These are phyloP conservation scores for Scophthalmus maximus DNA, from an alignment of 2,113 vertebrate species.

Conservation along the genomic window DNA sequence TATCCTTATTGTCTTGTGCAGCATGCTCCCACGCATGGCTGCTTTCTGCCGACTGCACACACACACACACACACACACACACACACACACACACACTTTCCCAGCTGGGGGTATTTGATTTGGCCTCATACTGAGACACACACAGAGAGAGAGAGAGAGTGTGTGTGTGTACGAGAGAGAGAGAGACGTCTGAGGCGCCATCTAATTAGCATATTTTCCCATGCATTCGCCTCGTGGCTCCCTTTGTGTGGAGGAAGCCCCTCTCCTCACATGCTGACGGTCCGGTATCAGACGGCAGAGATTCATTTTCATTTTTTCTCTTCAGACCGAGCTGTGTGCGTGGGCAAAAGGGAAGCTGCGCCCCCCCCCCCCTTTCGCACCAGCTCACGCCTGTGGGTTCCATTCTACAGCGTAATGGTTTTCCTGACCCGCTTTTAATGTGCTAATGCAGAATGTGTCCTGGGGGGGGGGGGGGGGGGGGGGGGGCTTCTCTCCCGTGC, in stretches of 20 bases:
- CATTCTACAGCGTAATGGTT: slow-evolving; percentile 37
- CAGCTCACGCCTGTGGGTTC: slow-evolving; percentile 28
- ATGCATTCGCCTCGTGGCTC: slow-evolving; percentile 59
- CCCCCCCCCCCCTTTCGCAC: slow-evolving; percentile 29
- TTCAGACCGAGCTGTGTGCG: not conserved
- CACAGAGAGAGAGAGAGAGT: slow-evolving; percentile 51
- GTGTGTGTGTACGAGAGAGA: slow-evolving; percentile 48
- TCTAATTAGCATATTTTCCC: slow-evolving; percentile 81
- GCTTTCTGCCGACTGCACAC: slow-evolving; percentile 39
- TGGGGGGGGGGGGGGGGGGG: slow-evolving; percentile 44
- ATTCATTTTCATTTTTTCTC: not conserved
- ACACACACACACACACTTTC: slow-evolving; percentile 66
- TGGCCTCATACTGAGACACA: slow-evolving; percentile 37
- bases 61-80: slow-evolving; percentile 48
- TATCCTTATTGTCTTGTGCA: slow-evolving; percentile 65
- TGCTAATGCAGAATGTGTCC: slow-evolving; percentile 42
- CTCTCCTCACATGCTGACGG: slow-evolving; percentile 41
- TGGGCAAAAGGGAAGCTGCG: slow-evolving; percentile 44
- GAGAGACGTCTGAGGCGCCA: slow-evolving; percentile 60
- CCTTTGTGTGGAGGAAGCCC: slow-evolving; percentile 77
- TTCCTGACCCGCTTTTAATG: slow-evolving; percentile 65
- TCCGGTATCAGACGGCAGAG: slow-evolving; percentile 2
- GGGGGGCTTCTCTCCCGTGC: slow-evolving; percentile 53
- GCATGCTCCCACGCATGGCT: slow-evolving; percentile 60
- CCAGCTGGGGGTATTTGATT: slow-evolving; percentile 72